Evolutionary conservation across 2,888 invertebrate genomes (phyloP).

Genomic region (Bhutanitis thaidina): DNA sequence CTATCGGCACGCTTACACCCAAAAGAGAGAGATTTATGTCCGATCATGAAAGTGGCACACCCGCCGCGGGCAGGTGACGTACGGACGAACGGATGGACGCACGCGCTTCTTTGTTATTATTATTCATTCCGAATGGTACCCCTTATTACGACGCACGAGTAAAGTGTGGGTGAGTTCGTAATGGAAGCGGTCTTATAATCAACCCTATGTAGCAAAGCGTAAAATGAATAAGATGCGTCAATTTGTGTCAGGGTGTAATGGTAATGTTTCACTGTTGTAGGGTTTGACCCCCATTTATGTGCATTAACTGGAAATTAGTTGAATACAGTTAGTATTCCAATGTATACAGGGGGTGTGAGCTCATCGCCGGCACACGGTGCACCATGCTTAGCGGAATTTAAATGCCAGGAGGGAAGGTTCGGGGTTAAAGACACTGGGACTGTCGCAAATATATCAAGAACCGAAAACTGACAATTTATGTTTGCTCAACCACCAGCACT

Average conservation of each 20-base stretch:
- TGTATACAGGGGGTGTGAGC: too few relatives aligned
- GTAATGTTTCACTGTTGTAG: neutral
- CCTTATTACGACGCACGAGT: neutral
- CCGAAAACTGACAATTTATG: too few relatives aligned
- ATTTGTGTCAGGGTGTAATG: neutral
- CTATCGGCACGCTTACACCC: constrained; percentile 41
- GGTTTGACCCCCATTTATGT: too few relatives aligned
- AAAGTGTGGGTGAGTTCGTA: neutral
- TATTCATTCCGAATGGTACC: constrained; percentile 18
- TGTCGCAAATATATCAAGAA: too few relatives aligned
- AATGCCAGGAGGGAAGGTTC: too few relatives aligned
- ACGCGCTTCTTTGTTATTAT: constrained; percentile 43
- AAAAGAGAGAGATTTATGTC: constrained; percentile 43
- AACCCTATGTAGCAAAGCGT: neutral
- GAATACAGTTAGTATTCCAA: too few relatives aligned
- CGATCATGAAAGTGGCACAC: constrained; percentile 45
- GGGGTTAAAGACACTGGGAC: too few relatives aligned
- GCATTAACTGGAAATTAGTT: neutral
- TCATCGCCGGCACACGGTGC: too few relatives aligned
- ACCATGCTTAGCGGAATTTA: too few relatives aligned
- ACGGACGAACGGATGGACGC: constrained; percentile 31
- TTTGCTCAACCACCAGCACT: too few relatives aligned
- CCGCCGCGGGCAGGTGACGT: constrained; percentile 60
- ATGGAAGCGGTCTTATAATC: neutral
- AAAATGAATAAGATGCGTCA: neutral